Conservation (phyloP, 2,113 vertebrate species). For the Zosterops hypoxanthus region DNA sequence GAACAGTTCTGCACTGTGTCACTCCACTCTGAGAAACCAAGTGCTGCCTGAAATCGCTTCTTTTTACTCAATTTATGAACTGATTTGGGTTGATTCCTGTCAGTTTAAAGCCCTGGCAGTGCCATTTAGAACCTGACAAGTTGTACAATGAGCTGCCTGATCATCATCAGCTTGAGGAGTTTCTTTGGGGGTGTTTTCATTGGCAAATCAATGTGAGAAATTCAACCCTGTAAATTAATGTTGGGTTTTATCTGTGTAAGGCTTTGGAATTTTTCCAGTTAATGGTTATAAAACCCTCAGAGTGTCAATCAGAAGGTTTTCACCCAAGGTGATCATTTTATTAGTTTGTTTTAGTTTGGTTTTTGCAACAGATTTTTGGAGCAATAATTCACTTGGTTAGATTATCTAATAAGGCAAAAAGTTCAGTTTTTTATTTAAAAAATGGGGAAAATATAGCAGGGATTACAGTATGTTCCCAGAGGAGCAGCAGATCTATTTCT, state of each 20-base stretch:
- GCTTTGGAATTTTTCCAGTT: not conserved
- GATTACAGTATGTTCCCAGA: not conserved
- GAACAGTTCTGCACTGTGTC: not conserved
- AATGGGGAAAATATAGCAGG: accelerated
- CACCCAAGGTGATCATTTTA: not conserved
- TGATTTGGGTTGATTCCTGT: not conserved
- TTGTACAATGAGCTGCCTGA: not conserved
- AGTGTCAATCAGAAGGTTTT: not conserved
- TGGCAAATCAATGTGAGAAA: not conserved
- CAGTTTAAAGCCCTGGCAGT: not conserved
- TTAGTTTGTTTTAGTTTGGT: not conserved
- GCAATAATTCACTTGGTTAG: not conserved
- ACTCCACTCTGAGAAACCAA: not conserved
- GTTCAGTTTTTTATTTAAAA: not conserved
- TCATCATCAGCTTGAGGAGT: not conserved
- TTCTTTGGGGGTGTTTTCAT: not conserved
- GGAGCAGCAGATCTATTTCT: not conserved
- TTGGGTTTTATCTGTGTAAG: not conserved
- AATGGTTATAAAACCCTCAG: not conserved
- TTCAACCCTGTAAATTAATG: not conserved
- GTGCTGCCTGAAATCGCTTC: not conserved
- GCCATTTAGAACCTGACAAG: not conserved
- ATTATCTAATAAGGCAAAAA: not conserved
- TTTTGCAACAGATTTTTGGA: not conserved
- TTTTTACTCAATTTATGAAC: not conserved